Percentiles rank a stretch among this genome's conserved stretches.
phyloP scores from a whole-genome alignment of 2,888 invertebrate species.

The Oligia strigilis region DNA sequence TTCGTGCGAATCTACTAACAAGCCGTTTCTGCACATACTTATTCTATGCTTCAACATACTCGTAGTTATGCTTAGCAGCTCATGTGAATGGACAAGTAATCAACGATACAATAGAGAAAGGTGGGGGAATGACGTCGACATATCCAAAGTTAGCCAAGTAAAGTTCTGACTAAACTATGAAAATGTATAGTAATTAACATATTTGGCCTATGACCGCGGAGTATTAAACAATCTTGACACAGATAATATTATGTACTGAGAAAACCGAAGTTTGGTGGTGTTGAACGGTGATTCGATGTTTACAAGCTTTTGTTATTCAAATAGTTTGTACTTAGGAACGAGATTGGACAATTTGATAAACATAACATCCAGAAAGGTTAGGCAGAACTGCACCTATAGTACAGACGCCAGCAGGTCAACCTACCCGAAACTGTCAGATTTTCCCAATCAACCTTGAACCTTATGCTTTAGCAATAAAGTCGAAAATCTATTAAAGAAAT shows the following conservation, averaged over 20 bases:
- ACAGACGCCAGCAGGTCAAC: too few relatives aligned
- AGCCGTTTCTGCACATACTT: conserved; percentile 12
- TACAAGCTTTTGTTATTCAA: background rate
- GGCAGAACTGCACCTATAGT: background rate
- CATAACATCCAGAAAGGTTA: background rate
- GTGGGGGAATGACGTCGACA: conserved; percentile 25
- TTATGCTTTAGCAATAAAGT: too few relatives aligned
- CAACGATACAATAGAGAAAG: conserved; percentile 30
- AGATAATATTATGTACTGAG: background rate
- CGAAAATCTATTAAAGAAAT: too few relatives aligned
- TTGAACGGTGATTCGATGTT: background rate
- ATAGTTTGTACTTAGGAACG: background rate
- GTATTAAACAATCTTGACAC: conserved; percentile 19
- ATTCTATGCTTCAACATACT: conserved; percentile 18
- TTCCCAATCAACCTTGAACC: too few relatives aligned
- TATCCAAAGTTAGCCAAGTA: conserved; percentile 21
- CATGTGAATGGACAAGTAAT: conserved; percentile 45
- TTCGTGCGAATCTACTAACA: background rate
- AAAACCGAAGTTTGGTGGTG: conserved; percentile 1
- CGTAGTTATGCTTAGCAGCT: conserved; percentile 17
- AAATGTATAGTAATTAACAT: conserved; percentile 18
- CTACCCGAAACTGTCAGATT: too few relatives aligned
- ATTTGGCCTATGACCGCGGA: conserved; percentile 25
- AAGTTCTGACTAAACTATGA: conserved; percentile 36
- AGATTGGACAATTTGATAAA: background rate